phyloP scores from a whole-genome alignment of 92 coral and sea anemone species.

The Siderastrea siderea region DNA sequence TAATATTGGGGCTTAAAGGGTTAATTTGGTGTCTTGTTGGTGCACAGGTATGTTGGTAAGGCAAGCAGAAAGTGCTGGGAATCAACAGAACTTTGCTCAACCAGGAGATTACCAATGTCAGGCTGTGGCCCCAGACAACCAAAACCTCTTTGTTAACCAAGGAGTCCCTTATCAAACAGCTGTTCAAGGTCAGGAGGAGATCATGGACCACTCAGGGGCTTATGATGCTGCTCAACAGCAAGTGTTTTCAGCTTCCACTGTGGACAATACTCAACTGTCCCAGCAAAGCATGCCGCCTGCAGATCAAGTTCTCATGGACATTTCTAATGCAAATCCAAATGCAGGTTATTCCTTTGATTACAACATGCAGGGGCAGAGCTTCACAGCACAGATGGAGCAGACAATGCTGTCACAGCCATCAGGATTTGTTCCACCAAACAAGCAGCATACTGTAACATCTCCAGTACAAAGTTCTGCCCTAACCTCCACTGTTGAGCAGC shows the following conservation, averaged over 20 bases:
- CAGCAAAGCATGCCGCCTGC: constrained; percentile 30
- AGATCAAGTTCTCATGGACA: constrained; percentile 83
- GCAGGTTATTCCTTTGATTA: constrained; percentile 42
- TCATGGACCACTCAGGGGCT: constrained; percentile 55
- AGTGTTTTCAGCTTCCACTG: not conserved
- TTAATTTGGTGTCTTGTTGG: not conserved
- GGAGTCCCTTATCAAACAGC: constrained; percentile 17
- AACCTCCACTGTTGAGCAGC: constrained; percentile 55
- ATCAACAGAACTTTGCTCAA: constrained; percentile 23
- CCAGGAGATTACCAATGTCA: constrained; percentile 29
- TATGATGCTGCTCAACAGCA: constrained; percentile 20
- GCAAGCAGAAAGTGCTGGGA: constrained; percentile 22
- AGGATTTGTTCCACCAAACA: not conserved
- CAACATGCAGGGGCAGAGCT: constrained; percentile 35
- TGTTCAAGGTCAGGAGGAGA: constrained; percentile 45
- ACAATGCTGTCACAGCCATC: constrained; percentile 12
- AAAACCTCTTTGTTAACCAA: constrained; percentile 28
- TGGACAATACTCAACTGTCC: constrained; percentile 30
- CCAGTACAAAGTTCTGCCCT: constrained; percentile 46
- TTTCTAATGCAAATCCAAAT: constrained; percentile 50
- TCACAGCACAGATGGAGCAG: constrained; percentile 24
- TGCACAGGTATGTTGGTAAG: constrained; percentile 37
- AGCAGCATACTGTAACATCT: constrained; percentile 27
- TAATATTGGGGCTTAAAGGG: too few species aligned
- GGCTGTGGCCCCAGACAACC: constrained; percentile 3